Percentiles rank a stretch among this genome's conserved stretches.
These are phyloP conservation scores for Papilio polyxenes DNA, from an alignment of 1,140 invertebrate genomes.

Conservation along the genomic window DNA sequence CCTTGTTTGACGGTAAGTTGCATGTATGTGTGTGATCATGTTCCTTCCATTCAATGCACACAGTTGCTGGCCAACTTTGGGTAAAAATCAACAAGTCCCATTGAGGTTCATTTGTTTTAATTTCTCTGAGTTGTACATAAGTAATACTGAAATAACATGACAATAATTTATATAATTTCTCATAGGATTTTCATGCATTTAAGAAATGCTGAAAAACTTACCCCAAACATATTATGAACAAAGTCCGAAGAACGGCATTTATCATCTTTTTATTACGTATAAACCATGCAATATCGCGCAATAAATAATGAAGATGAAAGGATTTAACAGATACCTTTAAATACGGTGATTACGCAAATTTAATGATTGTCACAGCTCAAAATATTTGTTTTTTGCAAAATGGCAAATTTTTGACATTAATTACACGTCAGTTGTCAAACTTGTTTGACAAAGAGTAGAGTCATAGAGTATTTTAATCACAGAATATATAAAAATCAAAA, in stretches of 20 bases:
- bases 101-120: constrained; percentile 44
- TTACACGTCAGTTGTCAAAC: constrained; percentile 18
- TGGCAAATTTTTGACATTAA: constrained; percentile 28
- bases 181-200: background rate
- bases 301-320: background rate
- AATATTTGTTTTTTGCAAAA: constrained; percentile 33
- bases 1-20: constrained; percentile 81
- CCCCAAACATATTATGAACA: constrained; percentile 23
- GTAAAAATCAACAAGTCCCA: constrained; percentile 91
- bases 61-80: constrained; percentile 89
- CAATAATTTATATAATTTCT: constrained; percentile 4
- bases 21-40: constrained; percentile 83
- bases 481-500: constrained; percentile 38
- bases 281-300: background rate
- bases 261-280: constrained; percentile 25
- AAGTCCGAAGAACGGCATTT: constrained; percentile 4
- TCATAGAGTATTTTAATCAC: background rate
- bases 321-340: background rate
- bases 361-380: background rate
- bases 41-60: constrained; percentile 86
- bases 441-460: background rate
- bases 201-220: background rate
- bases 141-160: constrained; percentile 45
- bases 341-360: background rate
- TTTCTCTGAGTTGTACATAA: constrained; percentile 40